Evolutionary conservation across 2,888 invertebrate species (phyloP).

Genomic region (Machimus atricapillus): DNA sequence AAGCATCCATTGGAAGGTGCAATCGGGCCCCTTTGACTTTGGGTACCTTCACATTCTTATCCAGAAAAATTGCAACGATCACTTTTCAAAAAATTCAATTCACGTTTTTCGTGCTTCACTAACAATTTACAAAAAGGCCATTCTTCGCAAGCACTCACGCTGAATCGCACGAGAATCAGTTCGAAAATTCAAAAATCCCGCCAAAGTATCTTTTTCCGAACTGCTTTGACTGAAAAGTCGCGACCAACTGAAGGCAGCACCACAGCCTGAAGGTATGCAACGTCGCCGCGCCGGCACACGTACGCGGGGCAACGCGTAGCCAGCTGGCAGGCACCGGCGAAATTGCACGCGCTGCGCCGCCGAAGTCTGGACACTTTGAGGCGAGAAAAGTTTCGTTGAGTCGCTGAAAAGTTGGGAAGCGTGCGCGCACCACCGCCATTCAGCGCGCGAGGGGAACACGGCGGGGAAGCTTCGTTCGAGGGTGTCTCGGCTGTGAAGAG

Average conservation of each 20-base stretch:
- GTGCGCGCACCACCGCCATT: neutral
- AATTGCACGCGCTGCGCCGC: neutral
- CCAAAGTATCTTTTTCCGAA: neutral
- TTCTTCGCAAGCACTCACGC: neutral
- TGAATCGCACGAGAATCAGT: neutral
- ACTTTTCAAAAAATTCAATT: neutral
- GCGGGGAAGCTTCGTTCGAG: neutral
- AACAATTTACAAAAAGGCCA: neutral
- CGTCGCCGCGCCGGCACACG: neutral
- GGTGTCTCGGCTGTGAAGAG: neutral
- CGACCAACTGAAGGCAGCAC: neutral
- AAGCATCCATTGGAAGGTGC: neutral
- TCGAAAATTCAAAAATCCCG: neutral
- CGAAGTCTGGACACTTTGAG: neutral
- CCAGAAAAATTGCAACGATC: neutral
- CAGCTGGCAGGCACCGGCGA: neutral
- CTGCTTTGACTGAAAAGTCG: neutral
- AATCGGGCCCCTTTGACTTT: neutral
- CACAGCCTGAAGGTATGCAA: slow-evolving; percentile 27
- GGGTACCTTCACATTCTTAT: neutral
- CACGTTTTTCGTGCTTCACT: neutral
- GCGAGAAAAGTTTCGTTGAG: neutral
- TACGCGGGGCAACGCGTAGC: neutral
- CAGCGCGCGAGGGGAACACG: neutral
- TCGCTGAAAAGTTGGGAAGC: neutral